These are phyloP conservation scores for Hermodice carunculata DNA, from an alignment of 2,888 invertebrate species.

Conservation along the genomic window DNA sequence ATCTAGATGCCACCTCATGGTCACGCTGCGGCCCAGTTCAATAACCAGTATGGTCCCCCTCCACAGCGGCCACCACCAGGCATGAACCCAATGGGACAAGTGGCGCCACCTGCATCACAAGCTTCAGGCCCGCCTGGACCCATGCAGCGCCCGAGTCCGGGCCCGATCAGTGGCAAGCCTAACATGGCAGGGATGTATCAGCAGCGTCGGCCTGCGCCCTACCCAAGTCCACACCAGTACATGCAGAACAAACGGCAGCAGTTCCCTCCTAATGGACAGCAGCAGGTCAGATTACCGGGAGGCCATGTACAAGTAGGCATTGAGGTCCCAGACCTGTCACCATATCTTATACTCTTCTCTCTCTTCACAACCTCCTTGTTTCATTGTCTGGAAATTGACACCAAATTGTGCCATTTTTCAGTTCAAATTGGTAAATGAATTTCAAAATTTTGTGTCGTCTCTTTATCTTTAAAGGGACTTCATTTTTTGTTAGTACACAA, in stretches of 20 bases:
- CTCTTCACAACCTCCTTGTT: too few species aligned
- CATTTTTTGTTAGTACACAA: too few species aligned
- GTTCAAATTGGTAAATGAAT: too few species aligned
- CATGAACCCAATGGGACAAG: background rate
- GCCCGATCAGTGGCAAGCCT: too few species aligned
- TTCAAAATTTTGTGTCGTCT: too few species aligned
- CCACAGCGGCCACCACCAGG: slow-evolving; percentile 76
- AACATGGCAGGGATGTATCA: slow-evolving; percentile 44
- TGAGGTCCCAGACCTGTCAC: too few species aligned
- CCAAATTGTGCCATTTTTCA: too few species aligned
- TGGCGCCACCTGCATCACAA: background rate
- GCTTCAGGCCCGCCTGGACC: background rate
- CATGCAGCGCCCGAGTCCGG: slow-evolving; percentile 38
- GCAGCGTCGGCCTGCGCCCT: slow-evolving; percentile 80
- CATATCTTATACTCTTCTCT: too few species aligned
- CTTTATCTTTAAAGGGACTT: too few species aligned
- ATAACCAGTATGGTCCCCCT: slow-evolving; percentile 59
- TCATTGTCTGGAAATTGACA: too few species aligned
- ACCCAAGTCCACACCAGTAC: slow-evolving; percentile 88
- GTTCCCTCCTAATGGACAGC: slow-evolving; percentile 34
- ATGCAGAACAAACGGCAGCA: slow-evolving; percentile 83
- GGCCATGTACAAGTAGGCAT: background rate
- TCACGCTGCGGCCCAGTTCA: slow-evolving; percentile 51
- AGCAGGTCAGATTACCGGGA: background rate
- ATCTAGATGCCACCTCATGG: slow-evolving; percentile 50